These are phyloP conservation scores for Sarcophaga rosellei DNA, from an alignment of 2,888 invertebrate species.

Conservation along the genomic window DNA sequence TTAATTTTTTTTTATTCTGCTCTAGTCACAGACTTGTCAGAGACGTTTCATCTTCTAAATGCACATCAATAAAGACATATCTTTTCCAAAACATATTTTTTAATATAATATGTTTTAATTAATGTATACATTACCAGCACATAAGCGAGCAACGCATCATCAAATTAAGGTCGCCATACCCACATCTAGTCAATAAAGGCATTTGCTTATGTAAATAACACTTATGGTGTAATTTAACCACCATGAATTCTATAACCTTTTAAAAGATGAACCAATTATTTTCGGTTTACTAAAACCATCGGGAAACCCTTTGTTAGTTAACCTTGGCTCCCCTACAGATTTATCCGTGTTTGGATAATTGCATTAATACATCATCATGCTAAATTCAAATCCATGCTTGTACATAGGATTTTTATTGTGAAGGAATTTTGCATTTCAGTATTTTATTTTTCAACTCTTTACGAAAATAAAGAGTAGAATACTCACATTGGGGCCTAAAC, in stretches of 20 bases:
- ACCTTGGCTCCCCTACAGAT: slow-evolving; percentile 19
- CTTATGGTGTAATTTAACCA: not conserved
- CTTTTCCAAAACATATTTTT: not conserved
- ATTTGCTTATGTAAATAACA: not conserved
- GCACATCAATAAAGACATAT: slow-evolving; percentile 14
- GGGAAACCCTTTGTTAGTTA: no score
- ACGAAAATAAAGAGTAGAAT: slow-evolving; percentile 64
- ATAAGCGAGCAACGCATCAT: slow-evolving; percentile 36
- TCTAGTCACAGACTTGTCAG: not conserved
- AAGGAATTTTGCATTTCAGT: slow-evolving; percentile 66
- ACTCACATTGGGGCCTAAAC: slow-evolving; percentile 87
- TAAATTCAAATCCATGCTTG: slow-evolving; percentile 53
- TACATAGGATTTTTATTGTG: slow-evolving; percentile 8
- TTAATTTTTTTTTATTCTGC: not conserved
- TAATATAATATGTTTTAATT: slow-evolving; percentile 26
- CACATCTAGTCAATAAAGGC: slow-evolving; percentile 14
- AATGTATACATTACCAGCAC: slow-evolving; percentile 60
- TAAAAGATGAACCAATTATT: not conserved
- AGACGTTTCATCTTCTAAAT: slow-evolving; percentile 7
- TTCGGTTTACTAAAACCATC: not conserved
- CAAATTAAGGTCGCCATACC: slow-evolving; percentile 21
- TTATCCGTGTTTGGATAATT: slow-evolving; percentile 60
- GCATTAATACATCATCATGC: slow-evolving; percentile 69
- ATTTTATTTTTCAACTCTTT: slow-evolving; percentile 67
- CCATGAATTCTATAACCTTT: not conserved